phyloP scores from a whole-genome alignment of 2,113 vertebrate species.

The Carettochelys insculpta region DNA sequence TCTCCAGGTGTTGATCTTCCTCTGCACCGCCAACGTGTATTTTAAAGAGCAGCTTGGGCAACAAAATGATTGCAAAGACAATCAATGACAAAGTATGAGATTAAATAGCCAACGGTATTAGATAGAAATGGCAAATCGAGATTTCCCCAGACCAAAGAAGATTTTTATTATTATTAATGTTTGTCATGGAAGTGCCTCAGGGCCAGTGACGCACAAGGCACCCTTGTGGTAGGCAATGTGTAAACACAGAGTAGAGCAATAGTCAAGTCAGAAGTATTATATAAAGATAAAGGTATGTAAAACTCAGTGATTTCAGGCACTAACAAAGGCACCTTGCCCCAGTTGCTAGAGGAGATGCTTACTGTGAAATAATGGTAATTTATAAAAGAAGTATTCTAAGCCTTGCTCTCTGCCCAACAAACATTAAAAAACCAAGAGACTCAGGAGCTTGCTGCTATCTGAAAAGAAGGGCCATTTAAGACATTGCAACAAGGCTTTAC shows the following conservation, averaged over 20 bases:
- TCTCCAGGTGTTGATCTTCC: background rate
- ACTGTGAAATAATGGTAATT: background rate
- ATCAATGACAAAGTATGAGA: background rate
- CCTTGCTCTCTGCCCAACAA: background rate
- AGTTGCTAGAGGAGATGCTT: background rate
- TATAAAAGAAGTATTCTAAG: background rate
- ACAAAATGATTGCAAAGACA: background rate
- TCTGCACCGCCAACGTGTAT: background rate
- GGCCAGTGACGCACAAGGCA: background rate
- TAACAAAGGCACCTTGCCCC: background rate
- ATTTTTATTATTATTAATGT: background rate
- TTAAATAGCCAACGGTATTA: background rate
- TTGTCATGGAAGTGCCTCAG: background rate
- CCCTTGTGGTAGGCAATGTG: background rate
- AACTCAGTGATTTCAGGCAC: background rate
- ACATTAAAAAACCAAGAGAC: background rate
- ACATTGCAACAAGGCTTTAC: too few relatives aligned
- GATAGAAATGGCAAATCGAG: background rate
- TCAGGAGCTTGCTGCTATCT: background rate
- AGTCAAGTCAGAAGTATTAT: background rate
- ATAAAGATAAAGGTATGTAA: background rate
- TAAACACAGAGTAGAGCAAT: background rate
- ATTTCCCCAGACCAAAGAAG: background rate
- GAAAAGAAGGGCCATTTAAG: background rate
- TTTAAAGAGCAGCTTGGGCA: background rate